These are phyloP conservation scores for Lacanobia oleracea DNA, from an alignment of 2,888 invertebrate species.

Conservation along the genomic window DNA sequence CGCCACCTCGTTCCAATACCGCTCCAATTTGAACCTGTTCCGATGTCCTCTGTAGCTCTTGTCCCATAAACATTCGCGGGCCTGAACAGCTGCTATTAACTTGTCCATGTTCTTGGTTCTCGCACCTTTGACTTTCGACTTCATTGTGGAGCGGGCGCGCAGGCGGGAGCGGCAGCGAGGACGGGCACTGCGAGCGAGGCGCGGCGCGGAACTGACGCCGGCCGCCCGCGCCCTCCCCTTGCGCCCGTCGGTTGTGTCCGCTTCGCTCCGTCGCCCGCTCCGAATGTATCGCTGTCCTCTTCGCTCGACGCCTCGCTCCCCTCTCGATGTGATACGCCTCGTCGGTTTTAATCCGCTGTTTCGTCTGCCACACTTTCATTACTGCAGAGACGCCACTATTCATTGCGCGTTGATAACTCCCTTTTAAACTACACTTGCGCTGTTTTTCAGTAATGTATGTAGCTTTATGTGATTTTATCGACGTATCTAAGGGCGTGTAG, in stretches of 20 bases:
- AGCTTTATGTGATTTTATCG: constrained; percentile 18
- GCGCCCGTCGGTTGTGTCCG: constrained; percentile 63
- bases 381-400: constrained; percentile 10
- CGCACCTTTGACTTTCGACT: constrained; percentile 81
- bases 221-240: constrained; percentile 63
- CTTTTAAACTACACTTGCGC: not conserved
- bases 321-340: constrained; percentile 76
- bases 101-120: constrained; percentile 86
- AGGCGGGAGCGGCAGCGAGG: constrained; percentile 71
- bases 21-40: constrained; percentile 86
- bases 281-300: constrained; percentile 72
- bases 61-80: constrained; percentile 87
- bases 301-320: constrained; percentile 83
- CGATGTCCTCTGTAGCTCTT: constrained; percentile 86
- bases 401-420: constrained; percentile 47
- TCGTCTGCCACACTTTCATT: constrained; percentile 24
- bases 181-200: constrained; percentile 75
- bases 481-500: constrained; percentile 60
- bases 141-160: constrained; percentile 81
- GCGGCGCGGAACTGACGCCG: constrained; percentile 76
- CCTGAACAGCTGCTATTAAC: constrained; percentile 87
- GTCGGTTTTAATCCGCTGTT: constrained; percentile 64
- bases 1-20: constrained; percentile 89
- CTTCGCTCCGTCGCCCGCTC: constrained; percentile 79
- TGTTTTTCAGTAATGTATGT: constrained; percentile 56